Base-by-base conservation (phyloP, 1,140 invertebrate genomes). In the Brachionus sp. region DNA sequence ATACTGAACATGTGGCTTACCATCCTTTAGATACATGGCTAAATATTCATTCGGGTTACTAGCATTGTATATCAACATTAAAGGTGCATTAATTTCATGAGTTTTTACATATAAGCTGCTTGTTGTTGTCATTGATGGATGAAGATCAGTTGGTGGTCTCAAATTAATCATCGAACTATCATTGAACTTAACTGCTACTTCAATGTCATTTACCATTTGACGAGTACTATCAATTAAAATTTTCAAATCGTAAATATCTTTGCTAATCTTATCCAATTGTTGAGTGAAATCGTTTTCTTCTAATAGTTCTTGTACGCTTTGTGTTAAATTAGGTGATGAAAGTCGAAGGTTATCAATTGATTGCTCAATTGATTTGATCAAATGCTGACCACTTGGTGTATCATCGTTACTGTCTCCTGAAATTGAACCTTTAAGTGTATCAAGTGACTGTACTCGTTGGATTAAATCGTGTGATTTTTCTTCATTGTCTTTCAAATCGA, bases 191-290 rank as follows among this genome's bases (percentile, higher is more conserved):
- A 80, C 50, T 37, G 77, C 77, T 12, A 80, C 77, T 35, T 66
- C 57, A 13, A 80, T 80, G 19, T 80, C 77, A 80, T 80, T 80
- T 3, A 57, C 62, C 33, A 80, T 37, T 66, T 80, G 50, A 42
- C 77, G 50, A 9, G 77, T 80, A 13, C 77, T 80, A 12, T 80
- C 77, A 10, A 80, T 62, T 6, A 80, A 66, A 35, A 80, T 80
- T 44, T 80, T 80, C 16, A 80, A 66, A 35, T 80, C 77, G 57
- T 80, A 80, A 64, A 80, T 80, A 25, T 80, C 77, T 23, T 66
- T 57, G 29, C 13, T 35, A 37, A 80, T 57, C 25, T 80, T 66
- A 12, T 80, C 77, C 0, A 80, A 25, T 25, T 80, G 46, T 5
- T 23, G 13, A 25, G 62, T 80, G n/a, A 80, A 66, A 57, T 57